Percentiles rank a stretch among this genome's conserved stretches.
Evolutionary conservation across 2,113 vertebrate genomes (phyloP).

Genomic region (Ariopsis seemanni): DNA sequence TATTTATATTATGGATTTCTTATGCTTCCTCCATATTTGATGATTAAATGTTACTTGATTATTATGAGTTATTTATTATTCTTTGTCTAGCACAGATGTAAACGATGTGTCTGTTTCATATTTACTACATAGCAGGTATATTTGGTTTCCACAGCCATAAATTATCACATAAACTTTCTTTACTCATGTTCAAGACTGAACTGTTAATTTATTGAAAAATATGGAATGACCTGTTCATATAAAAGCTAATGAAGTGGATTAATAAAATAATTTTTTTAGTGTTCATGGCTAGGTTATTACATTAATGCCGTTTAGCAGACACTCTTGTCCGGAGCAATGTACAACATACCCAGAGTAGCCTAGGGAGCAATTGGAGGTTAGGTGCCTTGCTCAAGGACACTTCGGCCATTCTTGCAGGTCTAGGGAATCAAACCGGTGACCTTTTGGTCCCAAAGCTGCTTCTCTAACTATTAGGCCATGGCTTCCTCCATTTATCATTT

Average conservation of each 20-base stretch:
- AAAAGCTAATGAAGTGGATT: neutral
- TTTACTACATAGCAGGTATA: neutral
- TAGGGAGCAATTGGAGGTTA: no score
- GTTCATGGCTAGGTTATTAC: neutral
- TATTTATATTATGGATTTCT: neutral
- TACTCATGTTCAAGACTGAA: neutral
- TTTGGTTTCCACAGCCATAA: neutral
- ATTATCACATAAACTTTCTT: neutral
- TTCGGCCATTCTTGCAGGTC: no score
- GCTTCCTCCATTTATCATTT: no score
- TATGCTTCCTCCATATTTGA: neutral
- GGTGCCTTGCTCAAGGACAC: no score
- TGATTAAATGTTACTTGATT: neutral
- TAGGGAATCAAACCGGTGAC: no score
- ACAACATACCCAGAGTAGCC: no score
- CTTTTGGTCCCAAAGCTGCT: no score
- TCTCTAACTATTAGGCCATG: no score
- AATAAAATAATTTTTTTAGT: neutral
- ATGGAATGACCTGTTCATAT: neutral
- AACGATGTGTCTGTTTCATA: neutral
- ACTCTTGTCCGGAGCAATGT: no score
- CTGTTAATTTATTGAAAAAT: neutral
- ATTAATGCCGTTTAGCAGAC: no score
- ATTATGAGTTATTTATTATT: neutral
- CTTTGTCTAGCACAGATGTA: neutral